A percentile compares a stretch with the other conserved stretches of the same genome.
These are phyloP conservation scores for Plecturocebus donacophilus DNA, from an alignment of 2,113 vertebrate species.

Conservation along the genomic window DNA sequence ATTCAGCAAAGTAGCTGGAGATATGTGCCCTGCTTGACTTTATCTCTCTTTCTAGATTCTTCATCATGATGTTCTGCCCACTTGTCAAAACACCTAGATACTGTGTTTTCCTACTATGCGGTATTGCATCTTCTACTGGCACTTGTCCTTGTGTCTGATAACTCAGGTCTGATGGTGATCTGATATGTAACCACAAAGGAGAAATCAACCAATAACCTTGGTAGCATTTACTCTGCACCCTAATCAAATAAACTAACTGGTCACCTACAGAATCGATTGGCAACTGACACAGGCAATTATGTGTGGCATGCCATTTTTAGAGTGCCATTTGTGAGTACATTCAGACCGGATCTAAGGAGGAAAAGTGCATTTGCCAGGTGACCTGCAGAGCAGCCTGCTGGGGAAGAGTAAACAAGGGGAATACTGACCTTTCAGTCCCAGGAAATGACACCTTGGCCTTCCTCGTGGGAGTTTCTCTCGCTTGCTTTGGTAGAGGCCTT, in stretches of 20 bases:
- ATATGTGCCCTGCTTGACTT: background rate
- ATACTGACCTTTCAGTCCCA: slow-evolving; percentile 54
- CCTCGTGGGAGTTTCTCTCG: slow-evolving; percentile 20
- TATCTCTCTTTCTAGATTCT: slow-evolving; percentile 8
- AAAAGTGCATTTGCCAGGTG: slow-evolving; percentile 65
- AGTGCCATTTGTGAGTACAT: slow-evolving; percentile 50
- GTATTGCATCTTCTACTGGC: background rate
- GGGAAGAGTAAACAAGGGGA: slow-evolving; percentile 54
- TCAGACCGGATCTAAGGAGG: slow-evolving; percentile 49
- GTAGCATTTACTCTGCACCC: slow-evolving; percentile 50
- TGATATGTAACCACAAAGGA: slow-evolving; percentile 61
- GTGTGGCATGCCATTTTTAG: slow-evolving; percentile 58
- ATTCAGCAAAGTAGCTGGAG: background rate
- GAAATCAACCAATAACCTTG: slow-evolving; percentile 58
- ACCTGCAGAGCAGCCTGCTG: slow-evolving; percentile 65
- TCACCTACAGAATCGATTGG: slow-evolving; percentile 65
- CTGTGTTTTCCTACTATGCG: background rate
- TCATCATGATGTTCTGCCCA: background rate
- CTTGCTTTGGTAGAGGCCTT: slow-evolving; percentile 45
- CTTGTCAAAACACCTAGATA: background rate
- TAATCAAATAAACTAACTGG: slow-evolving; percentile 65
- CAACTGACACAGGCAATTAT: slow-evolving; percentile 70
- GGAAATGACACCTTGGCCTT: slow-evolving; percentile 58
- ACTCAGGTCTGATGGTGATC: background rate
- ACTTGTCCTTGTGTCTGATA: slow-evolving; percentile 30